phyloP scores from a whole-genome alignment of 2,888 invertebrate species.

The Odontocerum albicorne region DNA sequence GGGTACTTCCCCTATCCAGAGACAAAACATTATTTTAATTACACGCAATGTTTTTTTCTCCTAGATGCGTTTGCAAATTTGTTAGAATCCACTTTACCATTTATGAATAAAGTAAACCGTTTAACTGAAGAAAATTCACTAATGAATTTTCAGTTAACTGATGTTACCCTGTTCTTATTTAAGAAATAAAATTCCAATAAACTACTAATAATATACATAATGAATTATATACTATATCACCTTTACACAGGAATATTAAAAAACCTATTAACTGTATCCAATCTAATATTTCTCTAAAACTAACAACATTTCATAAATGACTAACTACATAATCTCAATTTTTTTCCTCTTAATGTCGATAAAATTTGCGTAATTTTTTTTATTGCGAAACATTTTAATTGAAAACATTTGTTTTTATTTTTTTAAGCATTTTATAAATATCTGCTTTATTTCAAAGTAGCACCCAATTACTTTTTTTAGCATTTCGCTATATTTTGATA shows the following conservation, averaged over 20 bases:
- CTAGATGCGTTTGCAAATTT: slow-evolving; percentile 35
- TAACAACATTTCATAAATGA: slow-evolving; percentile 28
- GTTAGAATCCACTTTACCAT: slow-evolving; percentile 40
- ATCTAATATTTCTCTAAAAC: slow-evolving; percentile 28
- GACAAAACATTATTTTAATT: slow-evolving; percentile 27
- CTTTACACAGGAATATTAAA: slow-evolving; percentile 34
- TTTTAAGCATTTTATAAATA: slow-evolving; percentile 16
- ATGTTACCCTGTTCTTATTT: slow-evolving; percentile 37
- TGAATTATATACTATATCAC: slow-evolving; percentile 31
- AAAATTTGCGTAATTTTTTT: slow-evolving; percentile 10
- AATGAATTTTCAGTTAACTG: slow-evolving; percentile 32
- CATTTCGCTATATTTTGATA: slow-evolving; percentile 19
- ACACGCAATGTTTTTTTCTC: slow-evolving; percentile 29
- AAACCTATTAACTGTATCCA: slow-evolving; percentile 33
- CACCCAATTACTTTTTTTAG: slow-evolving; percentile 30
- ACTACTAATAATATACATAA: slow-evolving; percentile 13
- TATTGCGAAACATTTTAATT: slow-evolving; percentile 17
- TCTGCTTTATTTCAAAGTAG: slow-evolving; percentile 30
- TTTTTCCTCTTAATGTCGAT: slow-evolving; percentile 18
- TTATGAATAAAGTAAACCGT: slow-evolving; percentile 37
- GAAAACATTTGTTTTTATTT: too few species aligned
- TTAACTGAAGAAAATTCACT: slow-evolving; percentile 33
- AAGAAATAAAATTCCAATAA: slow-evolving; percentile 20
- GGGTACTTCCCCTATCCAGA: slow-evolving; percentile 23
- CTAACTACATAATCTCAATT: slow-evolving; percentile 27